Base-by-base conservation (phyloP, 2,797 vertebrate genomes). In the Sebastes diploproa region DNA sequence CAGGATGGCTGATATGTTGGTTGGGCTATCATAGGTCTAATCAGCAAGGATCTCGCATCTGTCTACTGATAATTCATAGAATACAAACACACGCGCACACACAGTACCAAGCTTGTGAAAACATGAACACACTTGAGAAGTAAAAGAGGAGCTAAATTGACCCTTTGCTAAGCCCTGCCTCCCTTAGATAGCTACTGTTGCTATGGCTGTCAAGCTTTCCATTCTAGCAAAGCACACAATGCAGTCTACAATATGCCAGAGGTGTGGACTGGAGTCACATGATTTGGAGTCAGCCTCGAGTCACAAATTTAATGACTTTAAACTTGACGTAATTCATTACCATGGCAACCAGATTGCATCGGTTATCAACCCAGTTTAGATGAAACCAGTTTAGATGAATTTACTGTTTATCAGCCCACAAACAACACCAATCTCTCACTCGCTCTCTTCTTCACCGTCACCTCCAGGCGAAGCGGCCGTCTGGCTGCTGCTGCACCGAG, bases 11-110 rank as follows among this genome's bases (percentile, higher is more conserved):
- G 61, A 61, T 25, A 46, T 72, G 78, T 80, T 34, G 73, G 65
- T 38, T 78, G 78, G 38, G 55, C 61, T 60, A 66, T 77, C 80
- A 71, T 9, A 59, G 36, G 55, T 67, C 65, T 69, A 76, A 86
- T 85, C 54, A 77, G 78, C 29, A n/a, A 55, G 27, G 38, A 10
- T 34, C 52, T 66, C 1, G 3, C 42, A 23, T 72, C 46, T n/a
- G 29, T 36, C 27, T 18, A 14, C 34, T 23, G 60, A 59, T 36
- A 65, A 77, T 11, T 56, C 23, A 50, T 22, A 32, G 29, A n/a
- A 30, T 5, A 36, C 46, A 77, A 14, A 64, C 20, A 61, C 20
- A 54, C 52, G 4, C 20, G 10, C 50, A 54, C 52, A 77, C 20
- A 59, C 29, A 79, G 8, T 3, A 14, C 23, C 11, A 54, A 22